phyloP scores from a whole-genome alignment of 2,888 invertebrate genomes.

The Adelognathus sp. region DNA sequence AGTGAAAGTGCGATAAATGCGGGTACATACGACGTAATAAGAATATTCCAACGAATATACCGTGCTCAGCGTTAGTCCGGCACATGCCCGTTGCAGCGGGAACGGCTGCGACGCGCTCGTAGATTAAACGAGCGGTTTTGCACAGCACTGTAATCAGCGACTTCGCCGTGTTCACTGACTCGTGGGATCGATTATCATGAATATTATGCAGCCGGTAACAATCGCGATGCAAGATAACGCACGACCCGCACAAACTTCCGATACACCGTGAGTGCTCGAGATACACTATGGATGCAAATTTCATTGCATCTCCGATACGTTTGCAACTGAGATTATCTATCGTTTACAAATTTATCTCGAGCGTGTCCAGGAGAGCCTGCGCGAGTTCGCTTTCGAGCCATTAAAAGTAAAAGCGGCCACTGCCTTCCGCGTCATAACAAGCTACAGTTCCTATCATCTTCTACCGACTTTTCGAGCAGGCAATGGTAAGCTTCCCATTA shows the following conservation, averaged over 20 bases:
- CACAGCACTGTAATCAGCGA: slow-evolving; percentile 14
- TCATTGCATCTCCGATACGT: background rate
- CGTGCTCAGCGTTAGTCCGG: slow-evolving; percentile 35
- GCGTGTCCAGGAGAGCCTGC: slow-evolving; percentile 69
- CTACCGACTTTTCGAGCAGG: background rate
- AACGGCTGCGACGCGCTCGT: slow-evolving; percentile 45
- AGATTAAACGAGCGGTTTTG: slow-evolving; percentile 48
- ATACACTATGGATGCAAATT: slow-evolving; percentile 8
- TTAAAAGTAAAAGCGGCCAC: slow-evolving; percentile 69
- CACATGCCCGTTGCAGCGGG: slow-evolving; percentile 19
- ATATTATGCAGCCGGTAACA: background rate
- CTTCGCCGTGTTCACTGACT: background rate
- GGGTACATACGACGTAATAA: slow-evolving; percentile 72
- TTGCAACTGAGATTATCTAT: background rate
- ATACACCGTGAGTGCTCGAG: background rate
- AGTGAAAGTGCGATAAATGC: slow-evolving; percentile 76
- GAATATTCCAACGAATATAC: slow-evolving; percentile 73
- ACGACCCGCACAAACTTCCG: background rate
- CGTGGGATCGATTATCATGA: slow-evolving; percentile 14
- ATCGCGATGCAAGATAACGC: background rate
- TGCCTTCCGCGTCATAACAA: slow-evolving; percentile 69
- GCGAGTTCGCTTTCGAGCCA: slow-evolving; percentile 74
- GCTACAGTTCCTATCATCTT: slow-evolving; percentile 4
- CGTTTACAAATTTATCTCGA: slow-evolving; percentile 69
- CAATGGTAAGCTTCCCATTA: no score